Conservation (phyloP, 2,797 vertebrate species). For the Phoxinus dragarum region DNA sequence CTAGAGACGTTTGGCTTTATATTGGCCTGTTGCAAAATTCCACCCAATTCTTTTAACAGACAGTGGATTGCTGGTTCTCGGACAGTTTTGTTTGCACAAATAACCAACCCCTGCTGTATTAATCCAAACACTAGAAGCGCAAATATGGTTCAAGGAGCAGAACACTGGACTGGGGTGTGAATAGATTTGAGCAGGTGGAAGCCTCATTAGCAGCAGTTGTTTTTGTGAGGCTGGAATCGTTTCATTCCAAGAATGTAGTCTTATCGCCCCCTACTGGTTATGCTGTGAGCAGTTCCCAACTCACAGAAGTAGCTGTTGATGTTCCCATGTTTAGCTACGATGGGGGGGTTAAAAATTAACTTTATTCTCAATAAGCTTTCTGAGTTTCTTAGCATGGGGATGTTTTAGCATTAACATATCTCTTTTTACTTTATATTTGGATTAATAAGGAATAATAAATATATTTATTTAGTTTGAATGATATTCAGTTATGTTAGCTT, state of each 20-base stretch:
- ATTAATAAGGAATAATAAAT: conserved; percentile 13
- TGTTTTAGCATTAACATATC: conserved; percentile 14
- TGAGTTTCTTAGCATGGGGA: conserved; percentile 1
- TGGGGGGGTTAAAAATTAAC: background rate
- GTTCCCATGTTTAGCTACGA: conserved; percentile 6
- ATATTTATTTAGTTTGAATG: conserved; percentile 30
- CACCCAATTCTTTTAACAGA: background rate
- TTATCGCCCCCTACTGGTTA: conserved; percentile 28
- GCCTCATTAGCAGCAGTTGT: conserved; percentile 33
- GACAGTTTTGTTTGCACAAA: conserved; percentile 15
- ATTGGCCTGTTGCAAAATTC: conserved; percentile 27
- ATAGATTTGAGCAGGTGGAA: conserved; percentile 39
- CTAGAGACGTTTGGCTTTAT: conserved; percentile 26
- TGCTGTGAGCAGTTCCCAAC: conserved; percentile 14
- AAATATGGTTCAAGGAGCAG: background rate
- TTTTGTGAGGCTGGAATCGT: conserved; percentile 2
- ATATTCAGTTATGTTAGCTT: background rate
- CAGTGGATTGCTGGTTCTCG: background rate
- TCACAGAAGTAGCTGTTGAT: conserved; percentile 14
- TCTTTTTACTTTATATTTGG: conserved; percentile 7
- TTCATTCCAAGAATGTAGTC: conserved; percentile 51
- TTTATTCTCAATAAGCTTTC: conserved; percentile 19
- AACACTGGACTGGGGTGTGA: conserved; percentile 38
- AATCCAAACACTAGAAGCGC: conserved; percentile 19
- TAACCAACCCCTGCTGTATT: background rate